Base-by-base conservation (phyloP, 2,797 vertebrate genomes). In the Chromis chromis region DNA sequence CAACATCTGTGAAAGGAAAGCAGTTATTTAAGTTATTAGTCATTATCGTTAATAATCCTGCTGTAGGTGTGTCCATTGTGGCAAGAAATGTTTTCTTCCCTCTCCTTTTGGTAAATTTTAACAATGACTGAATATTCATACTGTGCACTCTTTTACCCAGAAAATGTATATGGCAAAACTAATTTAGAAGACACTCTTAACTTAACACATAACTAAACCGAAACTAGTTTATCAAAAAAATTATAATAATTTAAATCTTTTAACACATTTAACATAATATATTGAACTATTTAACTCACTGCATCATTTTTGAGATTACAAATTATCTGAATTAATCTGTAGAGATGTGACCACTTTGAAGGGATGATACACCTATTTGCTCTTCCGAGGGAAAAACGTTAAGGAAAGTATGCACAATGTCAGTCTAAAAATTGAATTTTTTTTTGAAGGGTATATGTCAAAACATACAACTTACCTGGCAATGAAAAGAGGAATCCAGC, bases 1-100 rank as follows among this genome's bases (percentile, higher is more conserved):
- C 16, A 31, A 14, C 28, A 54, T 70, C 85, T 91, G 81, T 60
- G 13, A 77, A 76, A 58, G 16, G 77, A 21, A 81, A n/a, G 17
- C 19, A 64, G 25, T 16, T 22, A 17, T 33, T 70, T 4, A 27
- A 42, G 5, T 57, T 50, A 70, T 42, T 62, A 49, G 14, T 74
- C 7, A 71, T 22, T 36, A 7, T 11, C 2, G 4, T 21, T 27
- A 33, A 17, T 25, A 12, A 62, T 4, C 21, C 48, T 25, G 11
- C 9, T 25, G 16, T n/a, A 5, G 27, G 2, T 17, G 21, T 53
- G 22, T 53, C 21, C 21, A 19, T 21, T 59, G 22, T 21, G 16
- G 24, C 19, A 4, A 4, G 22, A 40, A 42, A 19, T 36, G 61
- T 36, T 49, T 22, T 53, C 6, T 17, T 25, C 16, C 21, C 3